Evolutionary conservation across 2,888 invertebrate species (phyloP).

Genomic region (Punctoribates punctum): DNA sequence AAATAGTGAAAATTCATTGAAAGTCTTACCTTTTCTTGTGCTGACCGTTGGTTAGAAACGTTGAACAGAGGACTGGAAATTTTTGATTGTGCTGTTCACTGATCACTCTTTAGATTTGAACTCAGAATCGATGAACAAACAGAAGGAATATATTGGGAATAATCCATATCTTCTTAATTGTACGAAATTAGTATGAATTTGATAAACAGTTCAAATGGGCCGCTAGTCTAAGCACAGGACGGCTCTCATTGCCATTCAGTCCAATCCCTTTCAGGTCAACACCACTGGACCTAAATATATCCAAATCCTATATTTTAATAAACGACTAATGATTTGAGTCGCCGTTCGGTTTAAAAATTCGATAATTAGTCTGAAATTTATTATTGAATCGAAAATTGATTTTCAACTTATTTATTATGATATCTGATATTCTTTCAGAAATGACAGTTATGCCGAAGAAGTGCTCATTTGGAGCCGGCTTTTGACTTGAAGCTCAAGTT

Average conservation of each 20-base stretch:
- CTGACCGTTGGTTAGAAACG: too few relatives aligned
- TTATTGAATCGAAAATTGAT: too few relatives aligned
- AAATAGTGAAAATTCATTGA: too few relatives aligned
- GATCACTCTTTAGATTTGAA: not conserved
- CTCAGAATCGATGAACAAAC: not conserved
- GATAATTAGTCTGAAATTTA: too few relatives aligned
- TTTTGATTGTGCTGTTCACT: too few relatives aligned
- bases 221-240: not conserved
- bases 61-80: too few relatives aligned
- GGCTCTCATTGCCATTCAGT: not conserved
- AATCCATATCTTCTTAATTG: slow-evolving; percentile 13
- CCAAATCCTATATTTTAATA: too few relatives aligned
- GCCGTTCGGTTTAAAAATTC: too few relatives aligned
- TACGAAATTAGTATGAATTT: slow-evolving; percentile 5
- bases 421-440: not conserved
- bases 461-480: not conserved
- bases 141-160: not conserved
- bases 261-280: slow-evolving; percentile 2
- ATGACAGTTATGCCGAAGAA: not conserved
- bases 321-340: too few relatives aligned
- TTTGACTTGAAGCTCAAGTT: not conserved
- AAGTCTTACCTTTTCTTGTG: too few relatives aligned
- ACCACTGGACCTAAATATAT: too few relatives aligned
- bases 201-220: not conserved
- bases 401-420: not conserved